phyloP scores from a whole-genome alignment of 2,888 invertebrate species.

The Rhagonycha lutea region DNA sequence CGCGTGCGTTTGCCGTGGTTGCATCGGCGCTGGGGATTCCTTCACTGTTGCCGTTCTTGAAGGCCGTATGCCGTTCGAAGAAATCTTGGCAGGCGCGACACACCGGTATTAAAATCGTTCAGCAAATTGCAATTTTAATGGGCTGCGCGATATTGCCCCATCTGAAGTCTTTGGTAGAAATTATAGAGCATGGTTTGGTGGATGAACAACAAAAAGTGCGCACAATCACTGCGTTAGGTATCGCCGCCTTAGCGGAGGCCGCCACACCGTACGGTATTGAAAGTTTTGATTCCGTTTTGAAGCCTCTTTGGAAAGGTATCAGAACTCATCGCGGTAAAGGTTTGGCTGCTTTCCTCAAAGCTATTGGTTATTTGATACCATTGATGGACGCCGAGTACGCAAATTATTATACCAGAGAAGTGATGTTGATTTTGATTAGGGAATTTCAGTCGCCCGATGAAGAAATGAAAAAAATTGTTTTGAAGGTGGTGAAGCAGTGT shows the following conservation, averaged over 20 bases:
- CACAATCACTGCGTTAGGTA: constrained; percentile 97
- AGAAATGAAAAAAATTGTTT: constrained; percentile 99
- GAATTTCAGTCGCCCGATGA: constrained; percentile 99
- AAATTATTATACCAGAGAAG: constrained; percentile 99
- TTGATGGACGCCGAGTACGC: constrained; percentile 99
- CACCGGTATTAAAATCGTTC: constrained; percentile 99
- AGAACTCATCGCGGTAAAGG: constrained; percentile 89
- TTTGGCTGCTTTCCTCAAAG: constrained; percentile 98
- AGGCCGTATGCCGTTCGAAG: constrained; percentile 98
- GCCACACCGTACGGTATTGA: constrained; percentile 99
- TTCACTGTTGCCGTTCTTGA: constrained; percentile 94
- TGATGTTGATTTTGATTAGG: constrained; percentile 96
- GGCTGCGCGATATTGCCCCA: constrained; percentile 99
- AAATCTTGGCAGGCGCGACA: constrained; percentile 99
- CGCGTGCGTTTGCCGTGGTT: constrained; percentile 99
- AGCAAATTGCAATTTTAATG: constrained; percentile 99
- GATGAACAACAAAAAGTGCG: constrained; percentile 97
- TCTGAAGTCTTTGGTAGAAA: constrained; percentile 96
- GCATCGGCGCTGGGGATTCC: constrained; percentile 99
- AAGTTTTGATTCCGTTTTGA: constrained; percentile 98
- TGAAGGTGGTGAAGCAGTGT: constrained; percentile 99
- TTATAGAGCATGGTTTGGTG: constrained; percentile 97
- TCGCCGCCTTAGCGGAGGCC: constrained; percentile 98
- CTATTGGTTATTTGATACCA: constrained; percentile 98
- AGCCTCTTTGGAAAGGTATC: constrained; percentile 99